Conservation (phyloP, 2,113 vertebrate genomes). For the Cercocebus atys region DNA sequence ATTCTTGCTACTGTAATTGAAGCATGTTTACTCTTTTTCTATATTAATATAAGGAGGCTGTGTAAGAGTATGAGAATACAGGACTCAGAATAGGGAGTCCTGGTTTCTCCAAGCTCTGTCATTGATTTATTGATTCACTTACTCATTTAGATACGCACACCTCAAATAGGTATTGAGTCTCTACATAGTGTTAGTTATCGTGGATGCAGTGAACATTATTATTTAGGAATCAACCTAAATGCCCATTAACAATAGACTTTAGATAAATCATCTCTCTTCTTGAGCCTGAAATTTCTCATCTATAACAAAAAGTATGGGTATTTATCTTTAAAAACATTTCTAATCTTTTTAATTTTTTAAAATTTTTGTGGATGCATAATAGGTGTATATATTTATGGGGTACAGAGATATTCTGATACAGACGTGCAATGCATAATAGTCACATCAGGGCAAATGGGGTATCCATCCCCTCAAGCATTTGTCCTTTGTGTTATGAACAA, state of each 20-base stretch:
- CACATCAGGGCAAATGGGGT: too few species aligned
- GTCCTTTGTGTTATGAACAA: too few species aligned
- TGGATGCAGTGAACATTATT: neutral
- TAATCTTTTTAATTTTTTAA: too few species aligned
- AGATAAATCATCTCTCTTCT: neutral
- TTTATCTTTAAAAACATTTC: neutral
- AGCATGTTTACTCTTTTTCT: neutral
- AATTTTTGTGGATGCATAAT: too few species aligned
- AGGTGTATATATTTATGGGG: too few species aligned
- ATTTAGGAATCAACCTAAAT: too few species aligned
- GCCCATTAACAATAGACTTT: neutral
- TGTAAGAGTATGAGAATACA: neutral
- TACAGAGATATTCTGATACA: too few species aligned
- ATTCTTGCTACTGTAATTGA: neutral
- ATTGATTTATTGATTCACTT: neutral
- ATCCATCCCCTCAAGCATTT: too few species aligned
- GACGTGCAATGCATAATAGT: too few species aligned
- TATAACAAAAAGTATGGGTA: neutral
- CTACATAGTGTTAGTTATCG: neutral
- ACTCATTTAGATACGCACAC: neutral
- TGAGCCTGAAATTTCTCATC: neutral
- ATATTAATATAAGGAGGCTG: neutral
- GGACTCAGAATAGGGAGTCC: neutral
- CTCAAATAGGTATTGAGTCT: neutral
- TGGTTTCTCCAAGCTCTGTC: neutral